A percentile compares a stretch with the other conserved stretches of the same genome.
Conservation (phyloP, 2,797 vertebrate genomes). For the Hylomyscus alleni region DNA sequence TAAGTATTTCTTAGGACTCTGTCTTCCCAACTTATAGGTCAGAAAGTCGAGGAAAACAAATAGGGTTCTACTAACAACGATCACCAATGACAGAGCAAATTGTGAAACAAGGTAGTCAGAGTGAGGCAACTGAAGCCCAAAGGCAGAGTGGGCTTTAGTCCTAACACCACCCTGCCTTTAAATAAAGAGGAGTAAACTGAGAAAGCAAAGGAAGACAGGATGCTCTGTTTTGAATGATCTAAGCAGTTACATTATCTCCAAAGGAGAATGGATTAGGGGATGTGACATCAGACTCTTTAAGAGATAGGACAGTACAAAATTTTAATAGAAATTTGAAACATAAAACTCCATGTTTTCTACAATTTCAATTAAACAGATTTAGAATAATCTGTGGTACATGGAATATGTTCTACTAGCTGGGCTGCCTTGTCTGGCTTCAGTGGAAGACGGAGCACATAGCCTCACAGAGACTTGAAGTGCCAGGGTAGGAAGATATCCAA, state of each 20-base stretch:
- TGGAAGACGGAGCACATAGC: neutral
- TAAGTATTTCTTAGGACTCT: neutral
- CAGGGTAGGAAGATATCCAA: neutral
- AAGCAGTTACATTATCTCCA: neutral
- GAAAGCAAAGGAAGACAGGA: neutral
- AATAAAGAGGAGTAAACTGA: neutral
- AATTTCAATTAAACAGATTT: conserved; percentile 27
- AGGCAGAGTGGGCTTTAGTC: neutral
- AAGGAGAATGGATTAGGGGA: neutral
- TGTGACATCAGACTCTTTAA: neutral
- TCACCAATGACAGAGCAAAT: neutral
- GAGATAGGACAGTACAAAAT: neutral
- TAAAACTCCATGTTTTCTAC: neutral
- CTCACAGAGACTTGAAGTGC: neutral
- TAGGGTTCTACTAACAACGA: neutral
- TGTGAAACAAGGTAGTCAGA: neutral
- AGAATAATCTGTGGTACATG: neutral
- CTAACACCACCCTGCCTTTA: neutral
- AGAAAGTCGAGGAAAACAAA: conserved; percentile 15
- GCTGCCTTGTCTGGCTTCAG: neutral
- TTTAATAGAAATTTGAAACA: conserved; percentile 41
- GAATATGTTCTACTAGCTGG: neutral
- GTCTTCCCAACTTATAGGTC: neutral
- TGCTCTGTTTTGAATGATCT: neutral
- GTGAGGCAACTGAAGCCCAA: too few relatives aligned